These are phyloP conservation scores for Cardiocondyla obscurior DNA, from an alignment of 1,140 invertebrate species.

Conservation along the genomic window DNA sequence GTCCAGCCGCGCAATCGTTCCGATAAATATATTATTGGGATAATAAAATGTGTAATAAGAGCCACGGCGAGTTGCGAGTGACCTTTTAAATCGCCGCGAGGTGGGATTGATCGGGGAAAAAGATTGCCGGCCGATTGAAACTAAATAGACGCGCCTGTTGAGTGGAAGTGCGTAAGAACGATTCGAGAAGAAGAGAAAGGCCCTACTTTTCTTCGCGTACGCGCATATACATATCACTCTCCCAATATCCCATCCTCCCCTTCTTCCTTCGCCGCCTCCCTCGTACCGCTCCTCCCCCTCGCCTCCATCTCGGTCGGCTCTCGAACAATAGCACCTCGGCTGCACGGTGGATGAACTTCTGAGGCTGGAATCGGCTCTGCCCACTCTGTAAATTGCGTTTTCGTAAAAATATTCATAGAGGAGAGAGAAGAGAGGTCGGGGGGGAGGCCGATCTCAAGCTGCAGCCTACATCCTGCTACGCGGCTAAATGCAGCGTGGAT, in stretches of 20 bases:
- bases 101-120: slow-evolving; percentile 61
- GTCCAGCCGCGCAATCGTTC: background rate
- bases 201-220: slow-evolving; percentile 58
- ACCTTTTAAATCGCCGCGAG: slow-evolving; percentile 56
- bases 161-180: slow-evolving; percentile 62
- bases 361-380: slow-evolving; percentile 71
- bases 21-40: slow-evolving; percentile 24
- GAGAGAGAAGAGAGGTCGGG: slow-evolving; percentile 68
- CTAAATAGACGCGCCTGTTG: slow-evolving; percentile 50
- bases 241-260: slow-evolving; percentile 64
- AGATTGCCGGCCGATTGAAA: slow-evolving; percentile 65
- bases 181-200: slow-evolving; percentile 61
- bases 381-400: slow-evolving; percentile 72
- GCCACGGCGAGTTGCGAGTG: slow-evolving; percentile 7
- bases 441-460: slow-evolving; percentile 67
- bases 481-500: slow-evolving; percentile 59
- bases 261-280: background rate
- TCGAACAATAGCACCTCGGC: slow-evolving; percentile 71
- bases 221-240: slow-evolving; percentile 53
- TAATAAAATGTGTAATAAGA: slow-evolving; percentile 44
- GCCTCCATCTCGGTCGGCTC: slow-evolving; percentile 57
- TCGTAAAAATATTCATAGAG: slow-evolving; percentile 65
- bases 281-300: slow-evolving; percentile 50
- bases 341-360: slow-evolving; percentile 72
- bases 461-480: slow-evolving; percentile 65